Base-by-base conservation (phyloP, 2,113 vertebrate species). In the Strix aluco region DNA sequence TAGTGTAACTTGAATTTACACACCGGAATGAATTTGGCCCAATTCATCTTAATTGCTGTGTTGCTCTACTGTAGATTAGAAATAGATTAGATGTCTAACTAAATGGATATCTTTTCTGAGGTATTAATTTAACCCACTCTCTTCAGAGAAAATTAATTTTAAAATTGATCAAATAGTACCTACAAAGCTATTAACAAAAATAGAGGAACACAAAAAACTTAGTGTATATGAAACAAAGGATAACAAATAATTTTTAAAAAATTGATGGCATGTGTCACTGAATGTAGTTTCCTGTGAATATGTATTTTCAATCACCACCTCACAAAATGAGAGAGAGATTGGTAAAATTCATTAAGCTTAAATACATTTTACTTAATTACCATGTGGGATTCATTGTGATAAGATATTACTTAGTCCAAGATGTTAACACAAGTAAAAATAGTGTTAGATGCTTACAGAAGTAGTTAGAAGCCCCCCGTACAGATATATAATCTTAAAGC, bases 1-100 rank as follows among this genome's bases (percentile, higher is more conserved):
- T 73, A 54, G 38, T 92, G 77, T 87, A 94, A 87, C 81, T 15
- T 82, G 83, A 87, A 94, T 92, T 94, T 95, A 84, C 52, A 74
- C 40, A 32, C 27, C 66, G 74, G 54, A 57, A 38, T 70, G 14
- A 73, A 82, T 92, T 91, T 93, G 85, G 78, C 84, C 87, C 88
- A 65, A 77, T 69, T 81, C 7, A 65, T 87, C 92, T 95, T 94
- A 92, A 85, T 91, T 92, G 65, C 86, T 85, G 25, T 49, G 30
- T 66, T 93, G 42, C 59, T 94, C 32, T 66, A 5, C 80, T 71
- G 44, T 69, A 59, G 88, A 40, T 91, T 94, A 65, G 47, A 95
- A 93, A 81, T 71, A 86, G 51, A 75, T 59, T 92, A 74, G 63
- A 47, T 83, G 51, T 38, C 67, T 58, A 83, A 91, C 67, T 34